Evolutionary conservation across 2,113 vertebrate genomes (phyloP).

Genomic region (Excalfactoria chinensis): DNA sequence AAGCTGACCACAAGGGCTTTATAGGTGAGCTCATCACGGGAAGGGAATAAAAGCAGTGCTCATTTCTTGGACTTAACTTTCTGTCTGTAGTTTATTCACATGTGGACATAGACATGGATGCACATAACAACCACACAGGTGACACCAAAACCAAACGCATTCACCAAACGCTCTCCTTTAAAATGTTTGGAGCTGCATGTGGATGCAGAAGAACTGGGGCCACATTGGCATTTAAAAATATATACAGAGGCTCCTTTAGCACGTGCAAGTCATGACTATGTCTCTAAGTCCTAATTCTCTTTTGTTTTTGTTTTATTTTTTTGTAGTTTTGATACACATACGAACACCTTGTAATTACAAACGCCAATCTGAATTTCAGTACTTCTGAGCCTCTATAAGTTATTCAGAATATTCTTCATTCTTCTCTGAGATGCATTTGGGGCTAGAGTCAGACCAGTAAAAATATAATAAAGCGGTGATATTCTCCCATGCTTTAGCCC

Average conservation of each 20-base stretch:
- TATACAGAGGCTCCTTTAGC: slow-evolving; percentile 14
- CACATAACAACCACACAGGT: slow-evolving; percentile 59
- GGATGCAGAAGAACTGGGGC: slow-evolving; percentile 19
- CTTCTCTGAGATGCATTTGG: slow-evolving; percentile 61
- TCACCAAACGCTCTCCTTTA: slow-evolving; percentile 46
- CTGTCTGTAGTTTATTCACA: slow-evolving; percentile 49
- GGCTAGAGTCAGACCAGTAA: slow-evolving; percentile 66
- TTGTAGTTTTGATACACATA: neutral
- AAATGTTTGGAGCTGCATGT: slow-evolving; percentile 16
- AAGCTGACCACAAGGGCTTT: neutral
- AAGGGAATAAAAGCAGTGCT: slow-evolving; percentile 49
- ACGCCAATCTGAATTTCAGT: neutral
- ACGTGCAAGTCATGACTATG: slow-evolving; percentile 38
- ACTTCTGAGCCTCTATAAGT: slow-evolving; percentile 34
- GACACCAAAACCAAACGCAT: slow-evolving; percentile 67
- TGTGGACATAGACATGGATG: slow-evolving; percentile 62
- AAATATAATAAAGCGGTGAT: slow-evolving; percentile 42
- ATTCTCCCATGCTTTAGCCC: slow-evolving; percentile 63
- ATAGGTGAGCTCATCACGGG: neutral
- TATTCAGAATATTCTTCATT: slow-evolving; percentile 16
- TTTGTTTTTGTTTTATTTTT: neutral
- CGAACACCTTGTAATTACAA: neutral
- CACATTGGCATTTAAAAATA: neutral
- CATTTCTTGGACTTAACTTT: neutral
- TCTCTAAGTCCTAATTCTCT: slow-evolving; percentile 30